phyloP scores from a whole-genome alignment of 2,797 vertebrate genomes.

The Tapirus indicus region DNA sequence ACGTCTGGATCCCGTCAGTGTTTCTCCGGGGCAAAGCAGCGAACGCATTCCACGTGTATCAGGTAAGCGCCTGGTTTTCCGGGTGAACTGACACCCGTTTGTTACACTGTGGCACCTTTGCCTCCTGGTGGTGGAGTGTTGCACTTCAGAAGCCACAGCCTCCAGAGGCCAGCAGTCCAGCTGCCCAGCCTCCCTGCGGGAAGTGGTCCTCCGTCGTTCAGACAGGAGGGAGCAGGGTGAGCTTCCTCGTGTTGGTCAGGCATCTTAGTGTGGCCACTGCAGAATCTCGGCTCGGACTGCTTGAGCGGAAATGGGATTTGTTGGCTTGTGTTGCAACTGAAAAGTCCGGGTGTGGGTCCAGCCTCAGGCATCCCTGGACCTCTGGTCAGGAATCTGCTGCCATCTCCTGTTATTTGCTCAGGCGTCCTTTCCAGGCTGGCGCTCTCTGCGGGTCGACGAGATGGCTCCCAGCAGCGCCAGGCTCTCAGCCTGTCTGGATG shows the following conservation, averaged over 20 bases:
- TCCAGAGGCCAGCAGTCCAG: rapidly evolving
- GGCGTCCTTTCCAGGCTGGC: background rate
- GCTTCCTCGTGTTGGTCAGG: rapidly evolving
- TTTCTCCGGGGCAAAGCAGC: slow-evolving; percentile 97
- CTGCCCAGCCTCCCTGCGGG: rapidly evolving
- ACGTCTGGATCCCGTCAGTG: slow-evolving; percentile 99
- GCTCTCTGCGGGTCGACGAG: background rate
- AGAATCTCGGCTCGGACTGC: background rate
- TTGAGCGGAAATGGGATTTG: background rate
- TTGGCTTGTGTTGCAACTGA: background rate
- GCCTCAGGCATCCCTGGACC: background rate
- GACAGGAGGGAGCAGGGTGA: rapidly evolving
- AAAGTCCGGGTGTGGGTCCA: rapidly evolving
- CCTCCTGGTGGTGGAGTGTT: rapidly evolving
- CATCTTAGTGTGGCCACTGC: background rate
- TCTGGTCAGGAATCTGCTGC: no score
- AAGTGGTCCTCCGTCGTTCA: background rate
- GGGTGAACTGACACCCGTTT: rapidly evolving
- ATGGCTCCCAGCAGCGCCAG: background rate
- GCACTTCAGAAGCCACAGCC: rapidly evolving
- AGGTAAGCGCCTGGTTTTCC: slow-evolving; percentile 88
- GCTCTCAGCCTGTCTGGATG: background rate
- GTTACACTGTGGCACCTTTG: background rate
- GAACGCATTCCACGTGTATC: slow-evolving; percentile 98
- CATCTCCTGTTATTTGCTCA: background rate